Base-by-base conservation (phyloP, 2,113 vertebrate species). In the Morone chrysops region DNA sequence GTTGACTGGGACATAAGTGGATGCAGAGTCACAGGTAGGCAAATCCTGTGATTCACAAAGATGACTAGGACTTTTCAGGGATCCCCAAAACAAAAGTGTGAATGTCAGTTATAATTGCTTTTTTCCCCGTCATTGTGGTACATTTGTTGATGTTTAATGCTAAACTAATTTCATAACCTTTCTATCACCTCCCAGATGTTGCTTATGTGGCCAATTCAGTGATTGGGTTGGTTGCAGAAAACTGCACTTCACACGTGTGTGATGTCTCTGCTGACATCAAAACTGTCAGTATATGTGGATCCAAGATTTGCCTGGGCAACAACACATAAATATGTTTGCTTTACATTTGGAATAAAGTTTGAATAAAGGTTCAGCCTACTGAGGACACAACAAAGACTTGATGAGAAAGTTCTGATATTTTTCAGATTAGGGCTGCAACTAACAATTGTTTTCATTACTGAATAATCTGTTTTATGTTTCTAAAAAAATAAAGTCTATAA, bases 161-260 rank as follows among this genome's bases (percentile, higher is more conserved):
- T 18, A 20, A 40, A 47, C 41, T 66, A 22, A 36, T 50, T 13
- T 53, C 48, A 20, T 51, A 4, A 69, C 20, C 16, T 16, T 51
- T 5, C 14, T 68, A 4, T 51, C 68, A 22, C 36, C 47, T 38
- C 66, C 66, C 47, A 68, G 66, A 1, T 36, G 9, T 0, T 17
- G 2, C 0, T 25, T 0, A 47, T 8, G 0, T 2, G n/a, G 0
- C 0, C 43, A 2, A 11, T 47, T 12, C n/a, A 47, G 4, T 0
- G 2, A 4, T 47, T 4, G 8, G 0, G 0, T 0, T 0, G 18
- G 0, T 4, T 2, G 31, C 31, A 31, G 31, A 31, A 31, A 31
- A 31, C 31, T 31, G 31, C 31, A 31, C 31, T 31, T 3, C 2
- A 31, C 31, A 31, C 31, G 31, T 31, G 31, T 69, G 66, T 51